These are phyloP conservation scores for Cosmopolites sordidus DNA, from an alignment of 2,888 invertebrate species.

Conservation along the genomic window DNA sequence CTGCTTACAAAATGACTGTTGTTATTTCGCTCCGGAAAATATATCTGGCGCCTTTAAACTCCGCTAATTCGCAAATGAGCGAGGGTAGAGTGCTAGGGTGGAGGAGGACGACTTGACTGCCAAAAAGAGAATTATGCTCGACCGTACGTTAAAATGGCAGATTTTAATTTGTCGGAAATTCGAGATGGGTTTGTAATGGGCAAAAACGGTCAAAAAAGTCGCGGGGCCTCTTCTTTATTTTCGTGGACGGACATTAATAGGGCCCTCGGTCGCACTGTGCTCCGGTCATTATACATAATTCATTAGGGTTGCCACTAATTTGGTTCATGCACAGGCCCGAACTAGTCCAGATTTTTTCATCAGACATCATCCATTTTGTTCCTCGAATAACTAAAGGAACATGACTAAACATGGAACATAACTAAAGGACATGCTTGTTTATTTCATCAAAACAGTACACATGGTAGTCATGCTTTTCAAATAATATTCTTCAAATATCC, in stretches of 20 bases:
- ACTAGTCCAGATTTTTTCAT: slow-evolving; percentile 1
- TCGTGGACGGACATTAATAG: background rate
- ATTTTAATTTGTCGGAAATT: slow-evolving; percentile 12
- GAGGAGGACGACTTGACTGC: no score
- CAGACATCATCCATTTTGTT: no score
- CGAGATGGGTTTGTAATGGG: slow-evolving; percentile 15
- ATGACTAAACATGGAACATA: no score
- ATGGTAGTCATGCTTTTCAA: no score
- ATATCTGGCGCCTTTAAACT: slow-evolving; percentile 10
- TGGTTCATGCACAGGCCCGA: slow-evolving; percentile 3
- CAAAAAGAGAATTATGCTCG: slow-evolving; percentile 7
- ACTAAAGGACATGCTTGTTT: no score
- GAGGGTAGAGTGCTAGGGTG: no score
- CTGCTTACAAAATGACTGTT: slow-evolving; percentile 5
- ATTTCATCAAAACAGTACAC: no score
- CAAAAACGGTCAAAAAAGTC: slow-evolving; percentile 19
- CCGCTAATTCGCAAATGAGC: slow-evolving; percentile 7
- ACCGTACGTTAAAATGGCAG: slow-evolving; percentile 14
- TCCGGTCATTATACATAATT: slow-evolving; percentile 15
- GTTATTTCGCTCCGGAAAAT: slow-evolving; percentile 6
- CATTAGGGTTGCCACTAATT: slow-evolving; percentile 12
- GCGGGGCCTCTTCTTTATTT: slow-evolving; percentile 12
- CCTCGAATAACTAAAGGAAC: no score
- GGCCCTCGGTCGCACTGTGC: slow-evolving; percentile 2
- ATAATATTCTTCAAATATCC: no score